Evolutionary conservation across 92 coral and sea anemone species (phyloP).

Genomic region (Nematostella vectensis): DNA sequence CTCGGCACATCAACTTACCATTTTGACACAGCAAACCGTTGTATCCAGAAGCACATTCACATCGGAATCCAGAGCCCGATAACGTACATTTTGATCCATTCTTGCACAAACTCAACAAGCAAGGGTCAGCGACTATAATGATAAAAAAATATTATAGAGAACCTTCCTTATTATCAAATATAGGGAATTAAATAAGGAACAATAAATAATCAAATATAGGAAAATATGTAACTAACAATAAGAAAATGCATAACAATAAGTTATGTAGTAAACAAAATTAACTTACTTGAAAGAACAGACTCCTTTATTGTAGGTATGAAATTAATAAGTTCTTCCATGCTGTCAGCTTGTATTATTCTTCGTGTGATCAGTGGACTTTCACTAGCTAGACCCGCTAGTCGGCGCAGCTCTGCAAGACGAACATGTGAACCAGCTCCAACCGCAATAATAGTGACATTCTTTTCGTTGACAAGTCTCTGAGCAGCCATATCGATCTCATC

Average conservation of each 20-base stretch:
- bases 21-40: not conserved
- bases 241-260: too few relatives aligned
- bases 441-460: conserved; percentile 18
- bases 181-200: too few relatives aligned
- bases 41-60: not conserved
- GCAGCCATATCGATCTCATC: conserved; percentile 17
- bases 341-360: not conserved
- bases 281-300: too few relatives aligned
- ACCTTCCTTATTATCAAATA: too few relatives aligned
- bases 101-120: not conserved
- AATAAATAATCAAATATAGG: too few relatives aligned
- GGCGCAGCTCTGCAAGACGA: not conserved
- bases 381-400: not conserved
- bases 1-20: not conserved
- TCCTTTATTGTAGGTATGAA: not conserved
- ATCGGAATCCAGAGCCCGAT: not conserved
- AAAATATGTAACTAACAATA: too few relatives aligned
- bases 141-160: too few relatives aligned
- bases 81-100: not conserved
- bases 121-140: not conserved
- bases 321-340: not conserved
- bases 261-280: too few relatives aligned
- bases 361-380: not conserved
- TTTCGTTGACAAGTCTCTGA: conserved; percentile 1
- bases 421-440: conserved; percentile 1